Conservation (phyloP, 2,797 vertebrate genomes). For the Syngnathus acus region DNA sequence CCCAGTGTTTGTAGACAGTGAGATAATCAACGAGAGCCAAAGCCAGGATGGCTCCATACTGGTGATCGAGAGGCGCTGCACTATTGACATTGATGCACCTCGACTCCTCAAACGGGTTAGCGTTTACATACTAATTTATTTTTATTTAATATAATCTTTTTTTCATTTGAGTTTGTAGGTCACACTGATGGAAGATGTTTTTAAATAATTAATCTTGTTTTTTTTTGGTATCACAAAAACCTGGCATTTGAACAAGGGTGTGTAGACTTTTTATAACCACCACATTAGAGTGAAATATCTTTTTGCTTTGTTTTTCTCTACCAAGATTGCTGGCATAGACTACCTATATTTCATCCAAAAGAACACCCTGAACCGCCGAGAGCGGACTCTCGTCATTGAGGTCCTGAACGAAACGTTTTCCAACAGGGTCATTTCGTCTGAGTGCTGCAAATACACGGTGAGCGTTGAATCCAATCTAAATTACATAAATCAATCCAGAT, state of each 20-base stretch:
- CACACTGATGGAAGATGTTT: neutral
- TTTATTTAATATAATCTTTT: neutral
- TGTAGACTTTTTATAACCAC: neutral
- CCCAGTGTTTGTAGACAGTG: conserved; percentile 90
- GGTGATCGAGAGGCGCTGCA: conserved; percentile 81
- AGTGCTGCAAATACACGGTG: conserved; percentile 88
- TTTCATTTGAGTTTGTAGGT: neutral
- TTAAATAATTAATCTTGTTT: neutral
- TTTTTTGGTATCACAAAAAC: neutral
- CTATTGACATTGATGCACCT: conserved; percentile 86
- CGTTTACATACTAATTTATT: neutral
- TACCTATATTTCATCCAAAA: conserved; percentile 94
- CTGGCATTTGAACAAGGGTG: neutral
- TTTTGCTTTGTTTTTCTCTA: conserved; percentile 4
- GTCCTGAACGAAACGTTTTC: conserved; percentile 91
- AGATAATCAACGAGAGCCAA: conserved; percentile 74
- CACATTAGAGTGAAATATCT: neutral
- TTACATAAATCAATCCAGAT: no score
- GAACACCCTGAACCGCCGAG: conserved; percentile 83
- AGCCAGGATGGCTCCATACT: conserved; percentile 77
- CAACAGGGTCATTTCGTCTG: conserved; percentile 80
- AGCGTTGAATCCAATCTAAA: conserved; percentile 1
- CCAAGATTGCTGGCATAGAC: conserved; percentile 89
- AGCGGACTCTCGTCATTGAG: conserved; percentile 85
- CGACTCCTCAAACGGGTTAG: conserved; percentile 87